Conservation (phyloP, 1,140 invertebrate species). For the Gryllus bimaculatus region DNA sequence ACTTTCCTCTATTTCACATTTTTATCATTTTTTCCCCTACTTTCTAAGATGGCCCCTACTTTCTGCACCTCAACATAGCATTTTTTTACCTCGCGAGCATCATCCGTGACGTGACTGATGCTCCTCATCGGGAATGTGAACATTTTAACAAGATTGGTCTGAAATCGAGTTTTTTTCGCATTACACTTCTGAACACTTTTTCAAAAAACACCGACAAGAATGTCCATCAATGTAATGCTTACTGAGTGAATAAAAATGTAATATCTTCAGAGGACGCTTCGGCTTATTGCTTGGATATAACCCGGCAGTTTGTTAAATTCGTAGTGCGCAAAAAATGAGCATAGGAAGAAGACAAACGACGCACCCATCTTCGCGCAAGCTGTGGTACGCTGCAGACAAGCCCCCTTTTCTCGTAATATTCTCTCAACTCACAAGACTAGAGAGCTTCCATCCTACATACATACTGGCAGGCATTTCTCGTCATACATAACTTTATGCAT, state of each 20-base stretch:
- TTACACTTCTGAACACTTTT: neutral
- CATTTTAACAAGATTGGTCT: neutral
- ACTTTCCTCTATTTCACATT: too few species aligned
- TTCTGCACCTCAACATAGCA: too few species aligned
- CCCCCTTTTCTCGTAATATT: neutral
- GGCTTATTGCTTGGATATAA: neutral
- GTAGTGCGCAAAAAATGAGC: neutral
- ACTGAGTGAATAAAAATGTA: neutral
- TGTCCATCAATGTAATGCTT: neutral
- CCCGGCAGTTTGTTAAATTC: neutral
- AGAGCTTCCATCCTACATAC: neutral
- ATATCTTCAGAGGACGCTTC: neutral
- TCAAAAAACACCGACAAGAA: neutral
- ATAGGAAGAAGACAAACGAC: neutral
- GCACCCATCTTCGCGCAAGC: too few species aligned
- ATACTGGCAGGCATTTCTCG: neutral
- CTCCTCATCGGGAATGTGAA: neutral
- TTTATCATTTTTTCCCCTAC: too few species aligned
- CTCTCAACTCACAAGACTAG: neutral
- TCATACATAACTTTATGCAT: neutral
- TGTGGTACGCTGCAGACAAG: too few species aligned
- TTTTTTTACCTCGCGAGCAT: too few species aligned
- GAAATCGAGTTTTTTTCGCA: neutral
- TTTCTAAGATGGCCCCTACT: too few species aligned
- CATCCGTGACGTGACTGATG: neutral